Percentiles rank a stretch among this genome's conserved stretches.
phyloP scores from a whole-genome alignment of 2,797 vertebrate genomes.

The Furcifer pardalis region DNA sequence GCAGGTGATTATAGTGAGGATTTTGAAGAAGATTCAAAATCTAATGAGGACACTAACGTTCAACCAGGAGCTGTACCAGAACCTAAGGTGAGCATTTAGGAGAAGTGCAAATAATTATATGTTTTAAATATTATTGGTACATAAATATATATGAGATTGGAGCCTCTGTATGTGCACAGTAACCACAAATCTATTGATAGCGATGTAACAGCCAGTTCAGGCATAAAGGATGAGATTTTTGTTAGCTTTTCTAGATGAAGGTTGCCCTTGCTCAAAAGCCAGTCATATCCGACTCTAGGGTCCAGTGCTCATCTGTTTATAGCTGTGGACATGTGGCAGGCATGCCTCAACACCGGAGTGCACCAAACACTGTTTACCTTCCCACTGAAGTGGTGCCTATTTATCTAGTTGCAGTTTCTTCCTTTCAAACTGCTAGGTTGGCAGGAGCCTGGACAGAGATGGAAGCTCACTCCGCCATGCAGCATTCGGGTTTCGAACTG shows the following conservation, averaged over 20 bases:
- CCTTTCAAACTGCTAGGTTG: no score
- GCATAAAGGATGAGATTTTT: not conserved
- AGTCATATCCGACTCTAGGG: no score
- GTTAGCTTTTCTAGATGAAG: not conserved
- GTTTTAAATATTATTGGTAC: not conserved
- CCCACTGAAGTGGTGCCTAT: no score
- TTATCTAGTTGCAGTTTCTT: no score
- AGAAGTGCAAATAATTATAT: conserved; percentile 54
- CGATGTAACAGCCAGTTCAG: not conserved
- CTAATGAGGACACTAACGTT: conserved; percentile 53
- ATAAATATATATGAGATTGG: not conserved
- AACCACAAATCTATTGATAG: not conserved
- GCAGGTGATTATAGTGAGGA: conserved; percentile 79
- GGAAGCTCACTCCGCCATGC: no score
- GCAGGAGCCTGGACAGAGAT: no score
- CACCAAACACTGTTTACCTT: no score
- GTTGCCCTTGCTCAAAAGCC: no score
- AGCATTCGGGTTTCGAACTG: no score
- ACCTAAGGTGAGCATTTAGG: conserved; percentile 45
- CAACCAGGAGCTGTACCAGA: conserved; percentile 41
- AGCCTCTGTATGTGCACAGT: not conserved
- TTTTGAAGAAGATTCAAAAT: conserved; percentile 77
- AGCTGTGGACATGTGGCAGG: no score
- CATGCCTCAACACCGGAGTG: no score
- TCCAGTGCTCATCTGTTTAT: no score